Percentiles rank a stretch among this genome's conserved stretches.
These are phyloP conservation scores for Diglossa brunneiventris DNA, from an alignment of 2,113 vertebrate genomes.

Conservation along the genomic window DNA sequence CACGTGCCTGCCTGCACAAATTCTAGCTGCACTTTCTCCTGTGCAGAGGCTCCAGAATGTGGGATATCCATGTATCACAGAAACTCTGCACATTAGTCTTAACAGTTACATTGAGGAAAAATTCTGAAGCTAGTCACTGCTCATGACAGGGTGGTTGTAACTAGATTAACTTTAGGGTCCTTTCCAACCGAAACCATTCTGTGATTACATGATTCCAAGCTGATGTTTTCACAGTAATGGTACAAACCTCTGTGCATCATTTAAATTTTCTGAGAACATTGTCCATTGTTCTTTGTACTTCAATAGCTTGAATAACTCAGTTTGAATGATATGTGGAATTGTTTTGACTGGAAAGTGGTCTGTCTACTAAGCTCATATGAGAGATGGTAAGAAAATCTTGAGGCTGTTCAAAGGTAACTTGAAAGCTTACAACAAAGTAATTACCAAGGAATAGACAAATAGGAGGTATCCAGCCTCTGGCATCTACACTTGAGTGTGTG, in stretches of 20 bases:
- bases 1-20: neutral
- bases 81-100: neutral
- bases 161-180: neutral
- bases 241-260: accelerated
- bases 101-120: neutral
- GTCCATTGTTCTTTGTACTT: neutral
- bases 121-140: neutral
- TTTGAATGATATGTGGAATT: neutral
- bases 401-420: neutral
- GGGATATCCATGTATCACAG: accelerated
- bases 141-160: neutral
- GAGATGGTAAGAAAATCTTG: neutral
- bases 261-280: neutral
- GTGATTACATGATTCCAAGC: neutral
- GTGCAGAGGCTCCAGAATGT: neutral
- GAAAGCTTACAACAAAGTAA: neutral
- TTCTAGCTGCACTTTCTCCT: neutral
- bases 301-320: neutral
- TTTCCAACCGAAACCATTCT: neutral
- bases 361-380: neutral
- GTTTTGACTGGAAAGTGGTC: neutral
- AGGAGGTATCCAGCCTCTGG: neutral
- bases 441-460: neutral
- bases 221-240: neutral
- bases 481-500: neutral